Evolutionary conservation across 2,888 invertebrate species (phyloP).

Genomic region (Drosophila longiperda): DNA sequence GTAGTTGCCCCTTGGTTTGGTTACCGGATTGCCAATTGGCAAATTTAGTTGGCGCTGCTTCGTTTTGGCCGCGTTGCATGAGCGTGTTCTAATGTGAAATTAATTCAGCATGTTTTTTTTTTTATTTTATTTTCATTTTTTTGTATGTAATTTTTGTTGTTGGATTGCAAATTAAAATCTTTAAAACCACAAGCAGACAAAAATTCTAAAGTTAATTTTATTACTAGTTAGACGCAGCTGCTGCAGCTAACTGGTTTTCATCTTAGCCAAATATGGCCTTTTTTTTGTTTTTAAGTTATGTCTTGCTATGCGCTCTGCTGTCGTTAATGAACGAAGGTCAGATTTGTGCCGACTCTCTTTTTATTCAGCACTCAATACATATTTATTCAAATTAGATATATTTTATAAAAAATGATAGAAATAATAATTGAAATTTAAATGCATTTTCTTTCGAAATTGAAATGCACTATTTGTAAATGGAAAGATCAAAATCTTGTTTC

Average conservation of each 20-base stretch:
- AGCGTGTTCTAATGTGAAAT: slow-evolving; percentile 81
- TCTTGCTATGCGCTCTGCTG: slow-evolving; percentile 63
- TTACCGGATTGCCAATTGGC: slow-evolving; percentile 53
- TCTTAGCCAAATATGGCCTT: slow-evolving; percentile 64
- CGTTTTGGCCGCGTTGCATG: slow-evolving; percentile 75
- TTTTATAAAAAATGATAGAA: neutral
- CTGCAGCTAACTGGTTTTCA: slow-evolving; percentile 71
- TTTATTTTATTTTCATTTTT: slow-evolving; percentile 27
- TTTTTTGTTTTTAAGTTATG: slow-evolving; percentile 63
- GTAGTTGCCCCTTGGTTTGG: slow-evolving; percentile 17
- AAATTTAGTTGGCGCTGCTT: slow-evolving; percentile 47
- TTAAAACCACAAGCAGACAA: slow-evolving; percentile 32
- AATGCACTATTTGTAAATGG: neutral
- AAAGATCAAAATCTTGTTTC: neutral
- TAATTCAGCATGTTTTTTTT: slow-evolving; percentile 65
- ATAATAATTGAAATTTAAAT: neutral
- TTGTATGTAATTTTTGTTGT: slow-evolving; percentile 35
- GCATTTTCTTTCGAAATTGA: neutral
- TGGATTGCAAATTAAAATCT: slow-evolving; percentile 46
- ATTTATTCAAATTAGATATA: neutral
- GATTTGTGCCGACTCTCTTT: slow-evolving; percentile 50
- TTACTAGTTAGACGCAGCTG: slow-evolving; percentile 62
- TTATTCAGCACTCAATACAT: neutral
- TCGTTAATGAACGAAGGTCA: slow-evolving; percentile 78
- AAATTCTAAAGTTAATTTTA: slow-evolving; percentile 69